Conservation (phyloP, 2,888 invertebrate genomes). For the Monoplex corrugatus region DNA sequence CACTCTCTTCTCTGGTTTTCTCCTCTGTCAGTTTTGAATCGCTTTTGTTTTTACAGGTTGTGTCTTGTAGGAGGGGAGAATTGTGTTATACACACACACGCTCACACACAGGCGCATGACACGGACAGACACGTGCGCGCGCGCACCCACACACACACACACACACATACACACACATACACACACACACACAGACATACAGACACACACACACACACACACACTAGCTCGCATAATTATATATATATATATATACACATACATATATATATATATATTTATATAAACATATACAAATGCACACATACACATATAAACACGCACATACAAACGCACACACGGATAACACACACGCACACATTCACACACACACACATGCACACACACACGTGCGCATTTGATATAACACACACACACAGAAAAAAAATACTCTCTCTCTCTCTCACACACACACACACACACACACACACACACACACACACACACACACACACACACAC, state of each 20-base stretch:
- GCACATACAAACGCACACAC: neutral
- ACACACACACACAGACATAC: neutral
- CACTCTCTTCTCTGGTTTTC: slow-evolving; percentile 27
- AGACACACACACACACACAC: slow-evolving; percentile 23
- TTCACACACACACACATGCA: neutral
- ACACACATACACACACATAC: neutral
- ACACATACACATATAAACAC: neutral
- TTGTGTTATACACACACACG: neutral
- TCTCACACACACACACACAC: no score
- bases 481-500: no score
- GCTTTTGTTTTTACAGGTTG: no score
- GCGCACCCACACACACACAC: neutral
- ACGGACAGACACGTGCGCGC: neutral
- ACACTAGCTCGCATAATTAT: neutral
- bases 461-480: no score
- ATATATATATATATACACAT: neutral
- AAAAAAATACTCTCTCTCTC: no score
- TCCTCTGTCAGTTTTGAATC: neutral
- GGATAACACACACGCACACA: neutral
- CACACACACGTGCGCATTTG: neutral
- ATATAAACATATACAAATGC: neutral
- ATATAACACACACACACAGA: slow-evolving; percentile 9
- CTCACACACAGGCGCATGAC: neutral
- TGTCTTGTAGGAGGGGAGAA: no score
- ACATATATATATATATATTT: neutral